phyloP scores from a whole-genome alignment of 2,113 vertebrate genomes.

The Mugil cephalus region DNA sequence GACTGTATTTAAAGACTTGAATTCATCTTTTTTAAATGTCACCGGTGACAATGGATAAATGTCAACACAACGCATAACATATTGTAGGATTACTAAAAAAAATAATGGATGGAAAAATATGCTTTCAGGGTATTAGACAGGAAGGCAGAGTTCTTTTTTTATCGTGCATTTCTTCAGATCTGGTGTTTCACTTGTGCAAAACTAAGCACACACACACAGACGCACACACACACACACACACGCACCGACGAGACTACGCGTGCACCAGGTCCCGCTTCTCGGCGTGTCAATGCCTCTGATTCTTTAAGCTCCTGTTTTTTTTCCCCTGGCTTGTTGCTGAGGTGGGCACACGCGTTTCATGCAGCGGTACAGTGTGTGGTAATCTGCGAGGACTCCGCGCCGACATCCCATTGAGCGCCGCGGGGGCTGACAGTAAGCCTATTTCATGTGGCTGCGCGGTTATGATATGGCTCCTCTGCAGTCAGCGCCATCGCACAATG shows the following conservation, averaged over 20 bases:
- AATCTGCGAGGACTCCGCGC: constrained; percentile 56
- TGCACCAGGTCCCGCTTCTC: constrained; percentile 20
- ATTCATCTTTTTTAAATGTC: constrained; percentile 13
- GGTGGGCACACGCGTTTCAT: constrained; percentile 50
- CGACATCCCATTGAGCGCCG: constrained; percentile 51
- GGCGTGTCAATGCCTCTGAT: constrained; percentile 44
- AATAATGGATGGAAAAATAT: constrained; percentile 35
- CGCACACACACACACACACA: background rate
- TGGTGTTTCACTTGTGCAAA: background rate
- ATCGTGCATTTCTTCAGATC: background rate
- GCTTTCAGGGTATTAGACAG: constrained; percentile 12
- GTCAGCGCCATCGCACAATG: constrained; percentile 57
- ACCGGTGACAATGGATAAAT: background rate
- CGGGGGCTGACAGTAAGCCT: constrained; percentile 69
- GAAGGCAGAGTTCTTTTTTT: background rate
- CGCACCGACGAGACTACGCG: background rate
- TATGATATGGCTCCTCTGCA: constrained; percentile 48
- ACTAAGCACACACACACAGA: constrained; percentile 1
- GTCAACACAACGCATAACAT: too few species aligned
- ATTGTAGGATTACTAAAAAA: background rate
- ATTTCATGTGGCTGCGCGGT: constrained; percentile 43
- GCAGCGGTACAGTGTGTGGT: constrained; percentile 37
- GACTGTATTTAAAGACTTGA: background rate
- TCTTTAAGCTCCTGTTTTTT: constrained; percentile 51
- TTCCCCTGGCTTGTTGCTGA: constrained; percentile 53